Conservation (phyloP, 2,888 invertebrate genomes). For the Acholoe squamosa region DNA sequence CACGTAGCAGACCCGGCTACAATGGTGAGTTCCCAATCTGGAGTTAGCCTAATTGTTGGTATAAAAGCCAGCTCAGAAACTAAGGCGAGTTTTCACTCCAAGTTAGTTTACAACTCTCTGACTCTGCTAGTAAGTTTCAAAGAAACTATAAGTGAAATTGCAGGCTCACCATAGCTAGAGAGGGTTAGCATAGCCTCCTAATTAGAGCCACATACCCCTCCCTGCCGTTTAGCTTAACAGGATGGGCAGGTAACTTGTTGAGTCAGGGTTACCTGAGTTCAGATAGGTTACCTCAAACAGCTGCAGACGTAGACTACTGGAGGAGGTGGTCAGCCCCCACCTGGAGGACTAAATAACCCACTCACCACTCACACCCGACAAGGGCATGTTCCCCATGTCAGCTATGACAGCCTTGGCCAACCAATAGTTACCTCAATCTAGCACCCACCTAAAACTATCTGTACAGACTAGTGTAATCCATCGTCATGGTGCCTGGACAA, state of each 20-base stretch:
- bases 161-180: no score
- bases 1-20: no score
- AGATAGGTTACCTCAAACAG: slow-evolving; percentile 1
- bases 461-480: no score
- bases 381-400: neutral
- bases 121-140: no score
- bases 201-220: neutral
- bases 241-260: neutral
- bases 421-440: neutral
- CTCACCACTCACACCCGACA: neutral
- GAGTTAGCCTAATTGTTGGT: no score
- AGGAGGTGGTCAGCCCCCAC: slow-evolving; percentile 11
- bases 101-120: no score
- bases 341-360: slow-evolving; percentile 9
- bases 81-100: no score
- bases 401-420: neutral
- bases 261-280: slow-evolving; percentile 1
- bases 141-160: no score
- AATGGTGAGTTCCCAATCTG: no score
- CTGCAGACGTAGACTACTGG: neutral
- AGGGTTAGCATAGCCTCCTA: no score
- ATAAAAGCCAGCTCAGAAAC: no score
- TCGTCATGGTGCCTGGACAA: no score
- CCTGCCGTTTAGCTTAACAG: neutral
- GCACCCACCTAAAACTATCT: neutral